Evolutionary conservation across 2,888 invertebrate species (phyloP), one percentile per base, ranked within the genome.

Genomic region (Trichogramma evanescens): DNA sequence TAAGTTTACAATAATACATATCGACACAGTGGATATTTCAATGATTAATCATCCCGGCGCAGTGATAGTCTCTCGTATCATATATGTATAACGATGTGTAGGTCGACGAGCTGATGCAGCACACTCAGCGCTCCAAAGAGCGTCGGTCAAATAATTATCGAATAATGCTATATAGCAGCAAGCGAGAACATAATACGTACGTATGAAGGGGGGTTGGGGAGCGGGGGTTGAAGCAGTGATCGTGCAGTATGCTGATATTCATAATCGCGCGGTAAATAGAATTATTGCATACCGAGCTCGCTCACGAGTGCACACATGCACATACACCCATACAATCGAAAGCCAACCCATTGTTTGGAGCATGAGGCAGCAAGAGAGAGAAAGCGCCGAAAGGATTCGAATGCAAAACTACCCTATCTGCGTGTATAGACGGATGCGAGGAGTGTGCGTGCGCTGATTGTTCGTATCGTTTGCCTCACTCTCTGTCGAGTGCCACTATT

Each of bases 181-280:
- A 60, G 62, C 54, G 63, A 58, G 6, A 26, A 26, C 26, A 26
- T 26, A 26, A 26, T 26, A 26, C 26, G 26, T 26, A 26, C 26
- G 26, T 26, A 26, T 26, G 3, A 54, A 6, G 6, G 13, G 26
- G 43, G 10, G 4, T 46, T 42, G 50, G 53, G 39, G 45, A n/a
- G 13, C 59, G 59, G 65, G 54, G 67, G 70, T 71, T 71, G 71
- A 72, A 68, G 67, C 68, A 69, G 66, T 70, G 67, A 65, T 67
- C 66, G 57, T 65, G 72, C 68, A 50, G 61, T 50, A 62, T 58
- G 58, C 75, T 75, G 76, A 76, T 77, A 76, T 74, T 75, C 74
- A 74, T 76, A 77, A 76, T 77, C 76, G 75, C 69, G 13, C 63
- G 71, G 70, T 71, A 74, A 77, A 75, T 75, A 73, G 77, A 77